Base-by-base conservation (phyloP, 2,888 invertebrate genomes). In the Protophormia terraenovae region DNA sequence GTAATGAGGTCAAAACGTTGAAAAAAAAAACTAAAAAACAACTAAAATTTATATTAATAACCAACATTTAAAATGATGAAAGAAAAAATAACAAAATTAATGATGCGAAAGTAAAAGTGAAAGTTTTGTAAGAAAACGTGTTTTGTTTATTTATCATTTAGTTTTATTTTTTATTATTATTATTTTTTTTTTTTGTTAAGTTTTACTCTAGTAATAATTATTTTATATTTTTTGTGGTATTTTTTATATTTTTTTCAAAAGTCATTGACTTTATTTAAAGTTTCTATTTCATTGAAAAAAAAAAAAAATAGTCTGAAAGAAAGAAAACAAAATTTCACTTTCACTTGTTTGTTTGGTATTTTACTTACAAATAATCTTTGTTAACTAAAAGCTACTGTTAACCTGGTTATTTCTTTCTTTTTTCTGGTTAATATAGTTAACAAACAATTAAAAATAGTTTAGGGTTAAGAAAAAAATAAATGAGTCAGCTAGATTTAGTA, bases 51-150 rank as follows among this genome's bases (percentile, higher is more conserved):
- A 58, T 60, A 58, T n/a, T 47, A 35, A 19, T 12, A 66, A 8
- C 19, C 12, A 58, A 58, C 19, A 73, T n/a, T n/a, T n/a, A n/a
- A 29, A n/a, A 75, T 77, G 67, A 67, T 67, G 67, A 77, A 67
- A 77, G 55, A 41, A 38, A 41, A 53, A 53, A 4, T 24, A 6
- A 55, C 24, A 47, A 38, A 35, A 35, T 80, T 82, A 85, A 79
- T 85, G 82, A 79, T 82, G 82, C 84, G 71, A 85, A 85, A 85
- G 85, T 85, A 82, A 85, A 86, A 86, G 83, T 83, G 83, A 86
- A 86, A 86, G 83, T 86, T 83, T 24, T n/a, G 8, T 3, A 24
- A 38, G 10, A 27, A 67, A 80, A 80, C 80, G 47, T 80, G 80
- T 80, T 80, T 80, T 80, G 80, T 67, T 73, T 80, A n/a, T 66